Base-by-base conservation (phyloP, 2,113 vertebrate genomes). In the Clarias magur region DNA sequence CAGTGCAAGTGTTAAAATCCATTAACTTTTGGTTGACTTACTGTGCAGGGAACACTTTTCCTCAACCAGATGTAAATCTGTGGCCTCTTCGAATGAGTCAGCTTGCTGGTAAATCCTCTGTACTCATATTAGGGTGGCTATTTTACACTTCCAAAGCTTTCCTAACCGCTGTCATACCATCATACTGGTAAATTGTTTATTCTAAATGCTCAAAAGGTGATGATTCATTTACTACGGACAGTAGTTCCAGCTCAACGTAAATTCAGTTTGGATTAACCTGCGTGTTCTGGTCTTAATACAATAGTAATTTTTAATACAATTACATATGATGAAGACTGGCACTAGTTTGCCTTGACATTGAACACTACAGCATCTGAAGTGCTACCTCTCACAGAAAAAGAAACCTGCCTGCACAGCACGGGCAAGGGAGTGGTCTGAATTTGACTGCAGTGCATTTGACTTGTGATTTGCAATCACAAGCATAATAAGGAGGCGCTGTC, bases 61-160 rank as follows among this genome's bases (percentile, higher is more conserved):
- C 48, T 38, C 48, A 17, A 27, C 48, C 75, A 86, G 63, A 68
- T 59, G 30, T 38, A 25, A 48, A 13, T 17, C 48, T 56, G 62
- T 73, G 60, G 62, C 60, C 75, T 86, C 8, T 70, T 4, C 13
- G 25, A 85, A 63, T 86, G 76, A 86, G 63, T 86, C 76, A 86
- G 76, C 48, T 80, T 86, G 62, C 76, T 86, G 75, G 62, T 86
- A 86, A 86, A 86, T 57, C 53, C 42, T 86, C 21, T 68, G 48
- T 19, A 53, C 48, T 68, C 21, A 15, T 38, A 62, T 68, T 56
- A 42, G 53, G 53, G 60, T 57, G 48, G 27, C 68, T 68, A 23
- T 63, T 27, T 38, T 30, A 63, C 19, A 21, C 12, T 84, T 21
- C 42, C 60, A 67, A 38, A 65, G 25, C n/a, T 38, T 19, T 23